Evolutionary conservation across 2,797 vertebrate genomes (phyloP).

Genomic region (Paguma larvata): DNA sequence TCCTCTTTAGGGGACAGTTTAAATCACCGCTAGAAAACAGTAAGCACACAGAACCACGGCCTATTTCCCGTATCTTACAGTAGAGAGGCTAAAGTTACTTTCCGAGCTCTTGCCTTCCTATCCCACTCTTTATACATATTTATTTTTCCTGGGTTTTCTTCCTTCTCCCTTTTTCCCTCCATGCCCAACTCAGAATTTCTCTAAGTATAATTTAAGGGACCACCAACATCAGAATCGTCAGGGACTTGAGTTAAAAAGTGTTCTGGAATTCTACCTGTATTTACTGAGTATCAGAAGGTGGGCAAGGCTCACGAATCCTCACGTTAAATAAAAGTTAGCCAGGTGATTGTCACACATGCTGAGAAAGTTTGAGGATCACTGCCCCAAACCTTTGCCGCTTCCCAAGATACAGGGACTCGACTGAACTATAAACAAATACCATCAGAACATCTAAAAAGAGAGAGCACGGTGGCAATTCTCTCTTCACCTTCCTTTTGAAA

Average conservation of each 20-base stretch:
- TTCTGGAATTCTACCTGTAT: neutral
- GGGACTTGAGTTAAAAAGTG: neutral
- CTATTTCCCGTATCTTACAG: neutral
- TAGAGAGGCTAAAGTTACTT: neutral
- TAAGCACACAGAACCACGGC: neutral
- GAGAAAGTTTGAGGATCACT: neutral
- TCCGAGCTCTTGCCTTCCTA: neutral
- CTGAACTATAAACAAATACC: neutral
- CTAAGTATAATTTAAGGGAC: neutral
- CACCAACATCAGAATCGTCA: neutral
- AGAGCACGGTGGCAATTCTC: neutral
- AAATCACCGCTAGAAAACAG: neutral
- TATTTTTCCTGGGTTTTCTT: neutral
- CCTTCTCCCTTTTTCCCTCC: constrained; percentile 24
- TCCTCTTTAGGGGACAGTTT: neutral
- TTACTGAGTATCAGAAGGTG: neutral
- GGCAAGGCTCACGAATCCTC: neutral
- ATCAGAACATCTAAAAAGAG: neutral
- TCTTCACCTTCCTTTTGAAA: constrained; percentile 14
- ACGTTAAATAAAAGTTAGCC: neutral
- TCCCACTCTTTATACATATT: neutral
- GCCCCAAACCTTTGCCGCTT: neutral
- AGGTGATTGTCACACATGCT: neutral
- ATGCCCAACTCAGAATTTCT: neutral
- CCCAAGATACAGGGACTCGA: neutral